These are phyloP conservation scores for Dinoponera quadriceps DNA, from an alignment of 1,140 invertebrate genomes.

Conservation along the genomic window DNA sequence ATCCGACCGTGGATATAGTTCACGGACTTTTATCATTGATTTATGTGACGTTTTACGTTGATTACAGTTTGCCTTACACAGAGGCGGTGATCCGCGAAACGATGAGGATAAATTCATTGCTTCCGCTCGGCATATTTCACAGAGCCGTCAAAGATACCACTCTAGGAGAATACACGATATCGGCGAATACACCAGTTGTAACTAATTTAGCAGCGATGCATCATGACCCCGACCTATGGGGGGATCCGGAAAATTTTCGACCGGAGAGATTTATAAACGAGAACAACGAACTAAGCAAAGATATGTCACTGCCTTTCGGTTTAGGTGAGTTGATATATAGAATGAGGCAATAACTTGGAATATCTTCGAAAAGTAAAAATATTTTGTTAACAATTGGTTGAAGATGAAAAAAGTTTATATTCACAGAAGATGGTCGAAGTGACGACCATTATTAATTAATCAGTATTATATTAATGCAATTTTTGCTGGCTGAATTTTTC, in stretches of 20 bases:
- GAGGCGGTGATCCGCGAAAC: conserved; percentile 88
- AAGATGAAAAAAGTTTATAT: too few species aligned
- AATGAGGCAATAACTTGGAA: too few species aligned
- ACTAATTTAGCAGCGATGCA: conserved; percentile 86
- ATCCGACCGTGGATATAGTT: too few species aligned
- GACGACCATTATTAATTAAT: too few species aligned
- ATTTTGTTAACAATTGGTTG: too few species aligned
- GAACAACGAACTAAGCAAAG: conserved; percentile 81
- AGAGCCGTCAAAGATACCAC: conserved; percentile 80
- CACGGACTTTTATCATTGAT: too few species aligned
- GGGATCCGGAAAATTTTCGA: conserved; percentile 89
- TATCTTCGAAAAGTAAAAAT: too few species aligned
- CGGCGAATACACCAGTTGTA: conserved; percentile 85
- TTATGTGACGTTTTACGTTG: too few species aligned
- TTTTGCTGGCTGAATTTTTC: too few species aligned
- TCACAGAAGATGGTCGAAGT: too few species aligned
- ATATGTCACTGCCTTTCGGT: conserved; percentile 87
- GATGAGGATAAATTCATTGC: conserved; percentile 86
- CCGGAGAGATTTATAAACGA: conserved; percentile 88
- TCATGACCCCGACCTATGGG: conserved; percentile 87
- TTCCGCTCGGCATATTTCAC: conserved; percentile 87
- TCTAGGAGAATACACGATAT: conserved; percentile 85
- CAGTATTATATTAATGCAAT: too few species aligned
- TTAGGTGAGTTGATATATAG: conserved; percentile 81
- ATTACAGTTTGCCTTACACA: conserved; percentile 86